Conservation (phyloP, 2,888 invertebrate genomes). For the Automeris io region DNA sequence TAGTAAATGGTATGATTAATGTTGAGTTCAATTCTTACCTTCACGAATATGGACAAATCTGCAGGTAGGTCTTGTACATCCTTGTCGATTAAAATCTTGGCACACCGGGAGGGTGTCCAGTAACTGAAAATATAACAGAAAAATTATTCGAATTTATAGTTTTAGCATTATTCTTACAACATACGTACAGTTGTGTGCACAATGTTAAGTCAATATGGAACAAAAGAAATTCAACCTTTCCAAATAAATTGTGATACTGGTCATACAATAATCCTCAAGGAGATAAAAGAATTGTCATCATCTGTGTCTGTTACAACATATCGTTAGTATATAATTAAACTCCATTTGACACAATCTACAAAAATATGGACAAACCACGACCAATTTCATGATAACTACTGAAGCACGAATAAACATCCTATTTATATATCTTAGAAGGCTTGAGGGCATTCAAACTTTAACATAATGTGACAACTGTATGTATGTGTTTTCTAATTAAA, state of each 20-base stretch:
- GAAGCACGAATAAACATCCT: no score
- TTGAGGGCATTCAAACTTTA: no score
- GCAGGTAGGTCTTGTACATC: slow-evolving; percentile 97
- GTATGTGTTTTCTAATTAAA: slow-evolving; percentile 36
- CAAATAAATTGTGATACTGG: no score
- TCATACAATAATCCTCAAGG: no score
- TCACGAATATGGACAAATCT: slow-evolving; percentile 98
- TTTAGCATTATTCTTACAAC: slow-evolving; percentile 22
- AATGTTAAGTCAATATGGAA: slow-evolving; percentile 17
- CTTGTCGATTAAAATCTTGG: slow-evolving; percentile 99
- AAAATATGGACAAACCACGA: no score
- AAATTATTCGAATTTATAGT: slow-evolving; percentile 43
- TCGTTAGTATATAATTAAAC: no score
- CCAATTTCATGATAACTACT: no score
- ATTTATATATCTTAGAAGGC: no score
- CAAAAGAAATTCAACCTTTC: no score
- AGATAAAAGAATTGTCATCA: no score
- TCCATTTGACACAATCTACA: no score
- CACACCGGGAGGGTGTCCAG: slow-evolving; percentile 99
- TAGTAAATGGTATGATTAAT: not conserved
- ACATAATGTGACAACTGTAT: slow-evolving; percentile 41
- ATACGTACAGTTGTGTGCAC: slow-evolving; percentile 42
- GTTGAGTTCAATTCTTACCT: slow-evolving; percentile 74
- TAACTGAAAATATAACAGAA: slow-evolving; percentile 87
- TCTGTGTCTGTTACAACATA: no score